Percentiles rank a stretch among this genome's conserved stretches.
Evolutionary conservation across 2,113 vertebrate genomes (phyloP).

Genomic region (Callaeas wilsoni): DNA sequence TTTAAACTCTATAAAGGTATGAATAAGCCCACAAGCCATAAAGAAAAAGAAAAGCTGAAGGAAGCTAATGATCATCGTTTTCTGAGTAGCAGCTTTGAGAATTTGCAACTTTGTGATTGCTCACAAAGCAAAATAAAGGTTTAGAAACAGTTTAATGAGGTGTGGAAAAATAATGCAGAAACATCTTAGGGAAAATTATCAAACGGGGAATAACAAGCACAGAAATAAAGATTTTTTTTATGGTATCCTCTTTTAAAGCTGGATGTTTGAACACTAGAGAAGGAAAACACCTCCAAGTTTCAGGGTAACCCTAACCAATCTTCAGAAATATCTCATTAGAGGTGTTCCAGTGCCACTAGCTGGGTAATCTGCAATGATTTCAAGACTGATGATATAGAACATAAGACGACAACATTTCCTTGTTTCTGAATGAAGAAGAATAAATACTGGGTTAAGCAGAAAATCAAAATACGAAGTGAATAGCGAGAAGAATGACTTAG

Average conservation of each 20-base stretch:
- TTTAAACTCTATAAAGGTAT: background rate
- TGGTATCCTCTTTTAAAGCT: background rate
- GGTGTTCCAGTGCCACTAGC: background rate
- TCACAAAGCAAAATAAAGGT: background rate
- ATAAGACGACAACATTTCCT: background rate
- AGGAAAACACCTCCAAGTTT: background rate
- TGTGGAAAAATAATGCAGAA: background rate
- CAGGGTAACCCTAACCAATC: background rate
- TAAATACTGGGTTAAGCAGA: background rate
- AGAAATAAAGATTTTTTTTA: background rate
- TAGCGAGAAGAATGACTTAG: fast-evolving
- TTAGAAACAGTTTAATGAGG: background rate
- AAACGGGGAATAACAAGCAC: background rate
- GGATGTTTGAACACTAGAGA: background rate
- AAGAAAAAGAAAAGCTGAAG: background rate
- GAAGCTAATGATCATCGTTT: background rate
- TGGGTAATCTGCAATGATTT: background rate
- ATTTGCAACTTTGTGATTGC: background rate
- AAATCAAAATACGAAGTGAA: background rate
- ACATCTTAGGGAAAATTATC: background rate
- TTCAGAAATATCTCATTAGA: background rate
- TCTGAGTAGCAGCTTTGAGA: background rate
- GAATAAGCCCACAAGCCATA: background rate
- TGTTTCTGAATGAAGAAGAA: background rate
- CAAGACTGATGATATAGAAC: background rate